A percentile compares a stretch with the other conserved stretches of the same genome.
Evolutionary conservation across 2,797 vertebrate genomes (phyloP).

Genomic region (Hippopotamyrus pictus): DNA sequence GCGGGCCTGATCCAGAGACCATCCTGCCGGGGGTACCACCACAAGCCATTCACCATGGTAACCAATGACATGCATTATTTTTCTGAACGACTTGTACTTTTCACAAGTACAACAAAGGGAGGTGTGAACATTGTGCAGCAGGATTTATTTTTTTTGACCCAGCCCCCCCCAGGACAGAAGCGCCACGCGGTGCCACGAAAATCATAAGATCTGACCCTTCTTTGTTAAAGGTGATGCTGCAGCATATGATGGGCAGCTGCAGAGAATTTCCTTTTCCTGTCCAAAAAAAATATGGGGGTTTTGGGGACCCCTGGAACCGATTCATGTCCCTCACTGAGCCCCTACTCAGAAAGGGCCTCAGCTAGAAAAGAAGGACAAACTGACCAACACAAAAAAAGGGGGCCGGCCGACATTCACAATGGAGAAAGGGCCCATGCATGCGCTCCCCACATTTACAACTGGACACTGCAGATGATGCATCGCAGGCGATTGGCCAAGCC

Average conservation of each 20-base stretch:
- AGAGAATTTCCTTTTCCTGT: neutral
- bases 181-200: neutral
- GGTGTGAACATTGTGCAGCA: constrained; percentile 1
- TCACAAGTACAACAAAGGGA: constrained; percentile 12
- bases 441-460: constrained; percentile 36
- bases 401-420: constrained; percentile 15
- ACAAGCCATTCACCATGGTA: constrained; percentile 5
- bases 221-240: neutral
- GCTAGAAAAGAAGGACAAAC: constrained; percentile 16
- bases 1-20: neutral
- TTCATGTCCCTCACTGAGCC: neutral
- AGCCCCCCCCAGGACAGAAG: neutral
- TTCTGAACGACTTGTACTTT: constrained; percentile 13
- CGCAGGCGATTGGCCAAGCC: constrained; percentile 25
- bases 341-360: neutral
- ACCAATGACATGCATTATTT: constrained; percentile 13
- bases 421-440: constrained; percentile 25
- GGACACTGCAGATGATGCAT: constrained; percentile 28
- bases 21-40: neutral
- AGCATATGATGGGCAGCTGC: neutral
- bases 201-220: neutral
- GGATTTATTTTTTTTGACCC: neutral
- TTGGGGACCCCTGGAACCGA: neutral
- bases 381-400: constrained; percentile 22
- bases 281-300: neutral